Evolutionary conservation across 2,113 vertebrate genomes (phyloP).

Genomic region (Meles meles): DNA sequence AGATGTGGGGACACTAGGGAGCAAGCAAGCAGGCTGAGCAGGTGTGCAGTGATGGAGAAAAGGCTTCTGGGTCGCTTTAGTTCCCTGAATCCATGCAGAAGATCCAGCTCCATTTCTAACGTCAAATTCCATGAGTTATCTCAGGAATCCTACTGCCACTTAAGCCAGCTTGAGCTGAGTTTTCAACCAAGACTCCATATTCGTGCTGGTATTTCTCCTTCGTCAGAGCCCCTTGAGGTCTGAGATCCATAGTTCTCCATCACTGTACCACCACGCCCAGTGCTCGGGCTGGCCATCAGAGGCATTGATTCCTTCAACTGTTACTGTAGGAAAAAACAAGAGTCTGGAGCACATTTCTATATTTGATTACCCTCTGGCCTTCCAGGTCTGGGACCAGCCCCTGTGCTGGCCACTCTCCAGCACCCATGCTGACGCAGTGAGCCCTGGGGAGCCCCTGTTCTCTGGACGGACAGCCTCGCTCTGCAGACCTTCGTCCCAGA

Average conservation of each 20-base stretch:
- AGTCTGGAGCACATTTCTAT: neutral
- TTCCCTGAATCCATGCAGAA: neutral
- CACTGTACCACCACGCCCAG: neutral
- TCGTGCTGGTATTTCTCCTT: rapidly evolving
- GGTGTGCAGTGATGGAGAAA: neutral
- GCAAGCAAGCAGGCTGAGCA: neutral
- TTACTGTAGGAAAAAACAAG: neutral
- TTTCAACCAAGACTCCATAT: neutral
- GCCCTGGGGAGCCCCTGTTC: neutral
- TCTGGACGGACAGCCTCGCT: neutral
- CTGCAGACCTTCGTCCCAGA: neutral
- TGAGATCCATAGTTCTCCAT: neutral
- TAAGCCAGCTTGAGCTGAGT: neutral
- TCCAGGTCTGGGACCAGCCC: neutral
- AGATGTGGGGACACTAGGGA: neutral
- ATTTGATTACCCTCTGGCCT: neutral
- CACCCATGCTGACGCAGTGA: neutral
- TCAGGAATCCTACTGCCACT: neutral
- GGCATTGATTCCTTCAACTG: neutral
- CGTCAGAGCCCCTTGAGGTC: neutral
- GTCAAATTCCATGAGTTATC: neutral
- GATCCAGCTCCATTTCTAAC: neutral
- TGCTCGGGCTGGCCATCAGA: rapidly evolving
- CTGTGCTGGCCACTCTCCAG: rapidly evolving
- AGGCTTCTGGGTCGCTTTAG: neutral